These are phyloP conservation scores for Aricia artaxerxes DNA, from an alignment of 2,888 invertebrate genomes.

Conservation along the genomic window DNA sequence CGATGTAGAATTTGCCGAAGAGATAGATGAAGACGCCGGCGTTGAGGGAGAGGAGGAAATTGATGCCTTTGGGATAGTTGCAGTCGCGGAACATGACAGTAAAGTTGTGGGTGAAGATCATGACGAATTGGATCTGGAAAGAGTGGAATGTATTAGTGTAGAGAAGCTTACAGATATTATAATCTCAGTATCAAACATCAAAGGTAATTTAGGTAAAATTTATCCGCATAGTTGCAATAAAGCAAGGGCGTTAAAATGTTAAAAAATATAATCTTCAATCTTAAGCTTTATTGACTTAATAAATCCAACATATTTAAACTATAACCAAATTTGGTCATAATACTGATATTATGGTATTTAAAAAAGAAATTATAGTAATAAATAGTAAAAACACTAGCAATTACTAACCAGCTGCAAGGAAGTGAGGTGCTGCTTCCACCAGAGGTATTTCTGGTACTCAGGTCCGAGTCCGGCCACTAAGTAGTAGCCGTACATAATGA, in stretches of 20 bases:
- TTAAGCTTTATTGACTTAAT: no score
- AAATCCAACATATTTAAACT: no score
- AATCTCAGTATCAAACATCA: no score
- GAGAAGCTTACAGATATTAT: no score
- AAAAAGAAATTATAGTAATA: not conserved
- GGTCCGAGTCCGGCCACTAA: constrained; percentile 93
- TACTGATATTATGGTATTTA: no score
- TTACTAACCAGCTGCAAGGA: constrained; percentile 88
- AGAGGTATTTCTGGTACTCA: constrained; percentile 91
- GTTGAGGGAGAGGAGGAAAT: constrained; percentile 84
- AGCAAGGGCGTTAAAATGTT: no score
- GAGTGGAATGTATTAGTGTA: constrained; percentile 36
- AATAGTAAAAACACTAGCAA: not conserved
- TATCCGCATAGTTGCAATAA: no score
- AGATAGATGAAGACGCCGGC: constrained; percentile 87
- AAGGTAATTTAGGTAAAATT: no score
- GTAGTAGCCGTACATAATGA: constrained; percentile 96
- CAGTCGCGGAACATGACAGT: constrained; percentile 84
- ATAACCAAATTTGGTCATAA: no score
- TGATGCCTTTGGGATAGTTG: constrained; percentile 85
- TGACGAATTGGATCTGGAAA: constrained; percentile 85
- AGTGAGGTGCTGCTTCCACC: constrained; percentile 97
- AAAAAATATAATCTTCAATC: no score
- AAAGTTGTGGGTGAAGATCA: constrained; percentile 86
- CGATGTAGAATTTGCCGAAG: constrained; percentile 88